Evolutionary conservation across 1,140 invertebrate genomes (phyloP).

Genomic region (Drosophila pruinosa): DNA sequence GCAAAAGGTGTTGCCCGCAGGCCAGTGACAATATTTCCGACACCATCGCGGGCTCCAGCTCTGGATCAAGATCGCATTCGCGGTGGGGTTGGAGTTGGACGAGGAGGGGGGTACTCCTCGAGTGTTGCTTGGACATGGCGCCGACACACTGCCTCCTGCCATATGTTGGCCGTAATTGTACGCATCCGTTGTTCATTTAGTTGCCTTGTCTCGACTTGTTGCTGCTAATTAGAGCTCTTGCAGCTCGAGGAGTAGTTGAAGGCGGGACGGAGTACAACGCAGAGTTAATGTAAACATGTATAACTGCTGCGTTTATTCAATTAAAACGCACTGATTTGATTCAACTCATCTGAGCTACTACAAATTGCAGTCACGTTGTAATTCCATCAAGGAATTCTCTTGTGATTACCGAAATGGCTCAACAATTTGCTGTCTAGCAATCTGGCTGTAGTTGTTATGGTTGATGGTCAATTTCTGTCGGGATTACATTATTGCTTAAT

Average conservation of each 20-base stretch:
- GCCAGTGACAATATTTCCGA: slow-evolving; percentile 70
- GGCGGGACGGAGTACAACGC: background rate
- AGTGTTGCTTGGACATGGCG: slow-evolving; percentile 25
- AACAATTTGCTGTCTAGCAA: background rate
- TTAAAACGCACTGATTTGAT: slow-evolving; percentile 58
- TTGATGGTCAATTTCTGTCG: slow-evolving; percentile 5
- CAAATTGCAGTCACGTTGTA: slow-evolving; percentile 55
- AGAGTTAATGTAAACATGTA: slow-evolving; percentile 67
- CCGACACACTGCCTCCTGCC: background rate
- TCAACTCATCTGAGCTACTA: slow-evolving; percentile 3
- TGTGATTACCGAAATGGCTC: slow-evolving; percentile 35
- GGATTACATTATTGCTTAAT: slow-evolving; percentile 5
- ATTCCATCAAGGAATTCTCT: slow-evolving; percentile 50
- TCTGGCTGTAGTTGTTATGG: background rate
- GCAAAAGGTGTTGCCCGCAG: slow-evolving; percentile 48
- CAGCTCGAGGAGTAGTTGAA: background rate
- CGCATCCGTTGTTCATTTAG: slow-evolving; percentile 58
- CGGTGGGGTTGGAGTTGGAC: background rate
- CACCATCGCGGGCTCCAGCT: slow-evolving; percentile 38
- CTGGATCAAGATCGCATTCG: background rate
- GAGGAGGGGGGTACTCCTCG: background rate
- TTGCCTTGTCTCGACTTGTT: slow-evolving; percentile 54
- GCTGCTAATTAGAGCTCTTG: slow-evolving; percentile 68
- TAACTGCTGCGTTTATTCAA: slow-evolving; percentile 76
- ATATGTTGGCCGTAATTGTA: slow-evolving; percentile 52